Percentiles rank a stretch among this genome's conserved stretches.
Evolutionary conservation across 2,113 vertebrate genomes (phyloP).

Genomic region (Ornithorhynchus anatinus): DNA sequence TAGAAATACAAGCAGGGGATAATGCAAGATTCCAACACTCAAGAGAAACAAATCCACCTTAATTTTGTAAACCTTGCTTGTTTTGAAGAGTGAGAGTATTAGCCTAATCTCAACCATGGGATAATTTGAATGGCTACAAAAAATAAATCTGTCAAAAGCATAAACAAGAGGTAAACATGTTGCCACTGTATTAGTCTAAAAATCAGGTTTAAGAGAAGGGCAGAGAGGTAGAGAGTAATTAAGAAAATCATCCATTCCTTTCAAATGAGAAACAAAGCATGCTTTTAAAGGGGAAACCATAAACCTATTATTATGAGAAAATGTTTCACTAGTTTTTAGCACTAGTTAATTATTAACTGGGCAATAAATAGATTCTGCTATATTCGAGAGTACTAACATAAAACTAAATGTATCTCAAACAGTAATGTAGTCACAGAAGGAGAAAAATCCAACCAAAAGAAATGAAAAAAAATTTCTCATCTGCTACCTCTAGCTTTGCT

Average conservation of each 20-base stretch:
- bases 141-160: neutral
- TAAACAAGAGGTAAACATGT: slow-evolving; percentile 5
- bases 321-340: neutral
- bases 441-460: too few relatives aligned
- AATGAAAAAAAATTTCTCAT: too few relatives aligned
- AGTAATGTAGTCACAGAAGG: too few relatives aligned
- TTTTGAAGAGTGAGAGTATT: slow-evolving; percentile 27
- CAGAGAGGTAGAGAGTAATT: neutral
- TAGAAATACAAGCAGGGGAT: slow-evolving; percentile 15
- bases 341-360: neutral
- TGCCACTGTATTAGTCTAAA: slow-evolving; percentile 13
- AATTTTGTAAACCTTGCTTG: slow-evolving; percentile 1
- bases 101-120: neutral
- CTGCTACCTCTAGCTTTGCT: too few relatives aligned
- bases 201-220: neutral
- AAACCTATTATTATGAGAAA: neutral
- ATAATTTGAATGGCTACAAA: slow-evolving; percentile 14
- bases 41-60: slow-evolving; percentile 13
- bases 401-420: too few relatives aligned
- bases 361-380: neutral
- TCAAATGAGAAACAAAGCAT: neutral
- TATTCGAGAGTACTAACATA: neutral
- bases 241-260: neutral
- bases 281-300: neutral
- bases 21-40: neutral